A percentile compares a stretch with the other conserved stretches of the same genome.
Evolutionary conservation across 2,113 vertebrate genomes (phyloP).

Genomic region (Larimichthys polyactis): DNA sequence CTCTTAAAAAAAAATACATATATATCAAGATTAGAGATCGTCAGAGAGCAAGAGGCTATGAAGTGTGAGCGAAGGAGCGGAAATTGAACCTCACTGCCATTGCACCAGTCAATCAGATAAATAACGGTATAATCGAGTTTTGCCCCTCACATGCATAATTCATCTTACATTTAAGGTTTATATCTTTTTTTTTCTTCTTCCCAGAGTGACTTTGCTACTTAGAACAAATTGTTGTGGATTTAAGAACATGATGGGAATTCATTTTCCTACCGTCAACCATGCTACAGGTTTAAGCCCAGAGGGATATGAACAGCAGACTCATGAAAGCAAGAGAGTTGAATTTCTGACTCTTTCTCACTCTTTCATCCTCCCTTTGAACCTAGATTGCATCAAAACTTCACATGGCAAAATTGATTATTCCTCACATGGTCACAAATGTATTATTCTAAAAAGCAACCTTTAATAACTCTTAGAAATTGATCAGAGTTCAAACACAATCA

Average conservation of each 20-base stretch:
- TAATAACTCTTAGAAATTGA: background rate
- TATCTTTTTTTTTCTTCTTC: constrained; percentile 31
- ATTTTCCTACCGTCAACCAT: constrained; percentile 58
- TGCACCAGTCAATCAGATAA: constrained; percentile 86
- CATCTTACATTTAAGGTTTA: constrained; percentile 75
- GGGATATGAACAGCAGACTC: constrained; percentile 23
- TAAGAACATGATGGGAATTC: constrained; percentile 69
- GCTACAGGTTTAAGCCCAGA: constrained; percentile 58
- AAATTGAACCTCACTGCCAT: constrained; percentile 82
- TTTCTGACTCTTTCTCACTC: constrained; percentile 29
- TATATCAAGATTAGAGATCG: constrained; percentile 79
- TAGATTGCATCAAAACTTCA: constrained; percentile 54
- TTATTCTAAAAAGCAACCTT: constrained; percentile 6
- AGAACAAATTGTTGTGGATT: constrained; percentile 78
- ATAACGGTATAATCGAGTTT: constrained; percentile 83
- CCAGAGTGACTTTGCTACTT: constrained; percentile 72
- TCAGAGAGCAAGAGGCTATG: constrained; percentile 77
- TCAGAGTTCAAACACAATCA: constrained; percentile 7
- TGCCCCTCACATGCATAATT: constrained; percentile 82
- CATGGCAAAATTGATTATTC: constrained; percentile 44
- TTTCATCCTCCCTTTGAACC: constrained; percentile 56
- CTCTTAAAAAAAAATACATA: constrained; percentile 55
- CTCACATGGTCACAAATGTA: constrained; percentile 38
- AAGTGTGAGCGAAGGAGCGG: constrained; percentile 78
- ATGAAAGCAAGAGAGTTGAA: constrained; percentile 45